Evolutionary conservation across 2,888 invertebrate genomes (phyloP), one percentile per base, ranked within the genome.

Genomic region (Athalia rosae): DNA sequence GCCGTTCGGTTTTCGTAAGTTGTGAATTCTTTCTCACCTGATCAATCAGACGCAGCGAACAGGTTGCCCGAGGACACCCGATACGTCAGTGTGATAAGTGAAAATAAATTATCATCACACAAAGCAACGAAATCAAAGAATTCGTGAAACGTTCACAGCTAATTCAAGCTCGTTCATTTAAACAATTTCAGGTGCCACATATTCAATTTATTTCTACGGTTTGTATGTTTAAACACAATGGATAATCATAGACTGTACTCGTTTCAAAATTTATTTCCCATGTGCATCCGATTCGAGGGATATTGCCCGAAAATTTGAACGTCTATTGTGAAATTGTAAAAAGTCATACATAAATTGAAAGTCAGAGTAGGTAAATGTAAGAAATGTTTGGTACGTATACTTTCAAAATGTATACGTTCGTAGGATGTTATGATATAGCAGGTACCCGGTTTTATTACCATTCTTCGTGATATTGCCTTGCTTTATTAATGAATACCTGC

Each of bases 361-460:
- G 41, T n/a, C 11, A 41, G 9, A 11, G 67, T 11, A 41, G 41
- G 28, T 53, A 67, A 28, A 50, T 67, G 67, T 53, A 50, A 28
- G 50, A 67, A 53, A 50, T 50, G 28, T 50, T 53, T 67, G 11
- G 53, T 28, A 45, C 9, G 41, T 67, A n/a, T n/a, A 53, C 28
- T 67, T 50, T 0, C 9, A 50, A 11, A 28, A 53, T 53, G n/a
- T n/a, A 41, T 67, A 62, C 4, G 41, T 28, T 67, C 15, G 66
- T 64, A 45, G 47, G 28, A 64, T 64, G n/a, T 47, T 47, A 28
- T 64, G 64, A 64, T 64, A 58, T 58, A 64, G 28, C 28, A n/a
- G n/a, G n/a, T 45, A 15, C 64, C 15, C 13, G 43, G 45, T 45
- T 45, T n/a, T 63, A 45, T 63, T 63, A 45, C n/a, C 63, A 47